Percentiles rank a stretch among this genome's conserved stretches.
These are phyloP conservation scores for Semicossyphus pulcher DNA, from an alignment of 2,113 vertebrate genomes.

Conservation along the genomic window DNA sequence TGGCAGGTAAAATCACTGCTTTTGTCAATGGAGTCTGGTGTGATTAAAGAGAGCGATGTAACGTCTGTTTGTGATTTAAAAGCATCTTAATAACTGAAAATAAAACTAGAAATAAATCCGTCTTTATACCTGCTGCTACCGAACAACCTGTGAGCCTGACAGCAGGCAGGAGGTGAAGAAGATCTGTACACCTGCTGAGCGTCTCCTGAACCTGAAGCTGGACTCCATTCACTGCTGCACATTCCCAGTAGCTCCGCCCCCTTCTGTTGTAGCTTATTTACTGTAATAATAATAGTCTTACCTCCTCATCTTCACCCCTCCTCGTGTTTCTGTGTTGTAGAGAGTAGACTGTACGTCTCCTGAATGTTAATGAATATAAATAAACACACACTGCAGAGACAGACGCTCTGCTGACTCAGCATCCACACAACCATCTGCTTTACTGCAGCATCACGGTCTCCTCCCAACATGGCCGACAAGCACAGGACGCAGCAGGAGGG, in stretches of 20 bases:
- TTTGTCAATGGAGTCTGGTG: no score
- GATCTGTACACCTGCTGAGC: no score
- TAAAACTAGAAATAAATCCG: no score
- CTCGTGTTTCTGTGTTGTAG: background rate
- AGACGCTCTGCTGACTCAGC: constrained; percentile 13
- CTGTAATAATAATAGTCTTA: background rate
- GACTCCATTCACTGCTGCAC: background rate
- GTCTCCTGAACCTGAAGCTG: constrained; percentile 13
- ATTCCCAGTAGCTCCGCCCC: constrained; percentile 1
- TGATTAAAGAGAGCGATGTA: no score
- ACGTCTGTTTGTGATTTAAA: no score
- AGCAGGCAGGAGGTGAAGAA: no score
- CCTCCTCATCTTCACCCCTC: background rate
- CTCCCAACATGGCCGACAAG: no score
- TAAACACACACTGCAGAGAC: background rate
- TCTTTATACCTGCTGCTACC: no score
- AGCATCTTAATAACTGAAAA: no score
- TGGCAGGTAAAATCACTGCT: no score
- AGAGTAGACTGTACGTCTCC: background rate
- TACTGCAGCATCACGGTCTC: background rate
- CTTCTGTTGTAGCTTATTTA: background rate
- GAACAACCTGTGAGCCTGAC: no score
- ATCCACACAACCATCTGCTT: background rate
- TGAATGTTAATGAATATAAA: background rate
- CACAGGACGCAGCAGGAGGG: no score